Conservation (phyloP, 2,113 vertebrate species). For the Bos taurus region ARS-UCD2.0 NC_037332.1:21642501-21643000, state of each 20-base stretch:
- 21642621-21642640: too few species aligned
- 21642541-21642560: too few species aligned
- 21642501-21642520: too few species aligned
- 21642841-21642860: background rate
- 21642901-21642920: background rate
- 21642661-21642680: too few species aligned
- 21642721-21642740: background rate
- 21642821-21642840: background rate
- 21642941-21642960: background rate
- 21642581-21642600: too few species aligned
- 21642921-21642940: background rate
- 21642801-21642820: background rate
- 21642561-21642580: too few species aligned
- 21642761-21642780: background rate
- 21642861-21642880: background rate
- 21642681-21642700: too few species aligned
- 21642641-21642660: too few species aligned
- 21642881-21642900: background rate
- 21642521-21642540: too few species aligned
- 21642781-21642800: background rate
- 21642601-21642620: too few species aligned
- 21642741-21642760: background rate
- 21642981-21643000: accelerated
- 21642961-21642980: background rate
- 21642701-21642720: background rate